Percentiles rank a stretch among this genome's conserved stretches.
phyloP scores from a whole-genome alignment of 2,113 vertebrate genomes.

The Stegostoma tigrinum region DNA sequence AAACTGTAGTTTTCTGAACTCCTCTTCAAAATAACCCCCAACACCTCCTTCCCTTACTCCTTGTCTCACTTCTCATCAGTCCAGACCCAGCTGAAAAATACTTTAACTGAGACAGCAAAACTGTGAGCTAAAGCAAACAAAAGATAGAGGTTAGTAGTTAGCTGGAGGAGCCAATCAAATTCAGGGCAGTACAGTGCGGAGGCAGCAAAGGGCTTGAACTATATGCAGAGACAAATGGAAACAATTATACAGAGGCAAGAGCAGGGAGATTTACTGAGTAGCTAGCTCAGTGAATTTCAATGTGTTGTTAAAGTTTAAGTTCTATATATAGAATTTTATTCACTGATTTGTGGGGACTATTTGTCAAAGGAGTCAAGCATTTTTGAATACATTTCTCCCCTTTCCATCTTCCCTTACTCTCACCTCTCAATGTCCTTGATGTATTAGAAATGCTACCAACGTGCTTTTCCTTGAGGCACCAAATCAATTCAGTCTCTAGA shows the following conservation, averaged over 20 bases:
- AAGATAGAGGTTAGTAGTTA: not conserved
- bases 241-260: slow-evolving; percentile 25
- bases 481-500: not conserved
- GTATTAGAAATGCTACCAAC: not conserved
- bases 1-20: not conserved
- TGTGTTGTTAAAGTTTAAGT: not conserved
- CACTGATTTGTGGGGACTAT: not conserved
- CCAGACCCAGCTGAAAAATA: not conserved
- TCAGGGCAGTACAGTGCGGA: not conserved
- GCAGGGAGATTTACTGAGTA: not conserved
- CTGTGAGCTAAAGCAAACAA: slow-evolving; percentile 17
- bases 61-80: not conserved
- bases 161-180: not conserved
- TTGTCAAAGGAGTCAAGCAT: not conserved
- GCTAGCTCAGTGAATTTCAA: not conserved
- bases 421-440: too few relatives aligned
- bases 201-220: slow-evolving; percentile 18
- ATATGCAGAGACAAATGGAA: slow-evolving; percentile 35
- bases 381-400: not conserved
- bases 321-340: not conserved
- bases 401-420: not conserved
- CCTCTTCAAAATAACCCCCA: not conserved
- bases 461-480: not conserved
- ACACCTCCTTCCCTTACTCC: not conserved
- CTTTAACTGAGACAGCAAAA: not conserved